Evolutionary conservation across 2,888 invertebrate species (phyloP), one percentile per base, ranked within the genome.

Genomic region (Andrena fulva): DNA sequence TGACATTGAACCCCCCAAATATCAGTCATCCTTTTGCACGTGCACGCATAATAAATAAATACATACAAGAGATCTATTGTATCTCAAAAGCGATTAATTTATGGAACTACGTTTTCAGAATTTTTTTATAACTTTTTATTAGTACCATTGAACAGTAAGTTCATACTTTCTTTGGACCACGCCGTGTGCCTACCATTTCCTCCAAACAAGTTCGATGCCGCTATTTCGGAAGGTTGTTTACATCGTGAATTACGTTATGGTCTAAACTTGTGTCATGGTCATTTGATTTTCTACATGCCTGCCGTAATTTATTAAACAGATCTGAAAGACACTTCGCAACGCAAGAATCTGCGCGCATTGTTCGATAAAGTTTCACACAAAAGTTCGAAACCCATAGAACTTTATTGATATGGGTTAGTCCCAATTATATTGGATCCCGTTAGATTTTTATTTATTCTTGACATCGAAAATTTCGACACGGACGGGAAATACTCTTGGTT

Each of bases 341-440:
- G 4, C 42, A 42, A 16, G 42, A 42, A 42, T 42, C 42, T 16
- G 4, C 0, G 42, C 1, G 16, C 1, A 16, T 16, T 16, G 1
- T 5, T 42, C 12, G 42, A 42, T 5, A 42, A 16, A 42, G 42
- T 42, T 42, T 42, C 42, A 16, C 42, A 16, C 2, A 52, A 3
- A 4, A 48, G 33, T 67, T 56, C 3, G 31, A 20, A 59, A 59
- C 68, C 16, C n/a, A 62, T 54, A 54, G 52, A 35, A n/a, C n/a
- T 31, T 10, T 20, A 24, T n/a, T 80, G 72, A 12, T 72, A 80
- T 80, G 80, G 64, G 35, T 71, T 64, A 54, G 42, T 60, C 27
- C 2, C 20, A 27, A 54, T 70, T 67, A 31, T 54, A 2, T 20
- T 59, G 54, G 16, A 56, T 56, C 59, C 10, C 16, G 27, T 10